These are phyloP conservation scores for Mythimna loreyi DNA, from an alignment of 2,888 invertebrate species.

Conservation along the genomic window DNA sequence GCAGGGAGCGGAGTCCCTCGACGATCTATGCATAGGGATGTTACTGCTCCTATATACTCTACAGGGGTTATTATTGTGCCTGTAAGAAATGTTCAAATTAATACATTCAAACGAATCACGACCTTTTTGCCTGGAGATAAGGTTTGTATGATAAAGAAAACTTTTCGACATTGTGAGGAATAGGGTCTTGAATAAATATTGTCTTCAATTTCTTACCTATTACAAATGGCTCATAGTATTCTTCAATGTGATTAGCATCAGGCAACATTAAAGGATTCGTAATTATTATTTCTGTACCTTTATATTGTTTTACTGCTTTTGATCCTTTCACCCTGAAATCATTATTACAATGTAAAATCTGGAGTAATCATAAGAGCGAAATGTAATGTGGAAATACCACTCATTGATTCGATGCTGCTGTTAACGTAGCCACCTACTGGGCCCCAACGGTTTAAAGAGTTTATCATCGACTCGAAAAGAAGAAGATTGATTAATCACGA, in stretches of 20 bases:
- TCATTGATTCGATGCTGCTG: too few species aligned
- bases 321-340: conserved; percentile 93
- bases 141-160: neutral
- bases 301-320: conserved; percentile 93
- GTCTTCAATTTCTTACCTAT: conserved; percentile 88
- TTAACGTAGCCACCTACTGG: too few species aligned
- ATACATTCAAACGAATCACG: neutral
- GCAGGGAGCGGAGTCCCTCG: conserved; percentile 92
- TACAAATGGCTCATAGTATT: conserved; percentile 96
- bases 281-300: conserved; percentile 91
- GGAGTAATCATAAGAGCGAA: too few species aligned
- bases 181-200: too few species aligned
- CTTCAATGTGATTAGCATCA: conserved; percentile 92
- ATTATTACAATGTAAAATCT: neutral
- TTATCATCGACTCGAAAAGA: too few species aligned
- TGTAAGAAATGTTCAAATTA: conserved; percentile 61
- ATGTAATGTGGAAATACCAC: too few species aligned
- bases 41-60: conserved; percentile 93
- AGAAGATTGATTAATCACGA: too few species aligned
- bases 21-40: conserved; percentile 94
- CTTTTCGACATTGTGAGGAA: neutral
- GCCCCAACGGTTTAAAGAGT: too few species aligned
- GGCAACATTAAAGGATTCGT: conserved; percentile 95
- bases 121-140: conserved; percentile 1
- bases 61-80: conserved; percentile 97